A percentile compares a stretch with the other conserved stretches of the same genome.
phyloP scores from a whole-genome alignment of 2,888 invertebrate genomes.

The Pristionchus entomophagus region DNA sequence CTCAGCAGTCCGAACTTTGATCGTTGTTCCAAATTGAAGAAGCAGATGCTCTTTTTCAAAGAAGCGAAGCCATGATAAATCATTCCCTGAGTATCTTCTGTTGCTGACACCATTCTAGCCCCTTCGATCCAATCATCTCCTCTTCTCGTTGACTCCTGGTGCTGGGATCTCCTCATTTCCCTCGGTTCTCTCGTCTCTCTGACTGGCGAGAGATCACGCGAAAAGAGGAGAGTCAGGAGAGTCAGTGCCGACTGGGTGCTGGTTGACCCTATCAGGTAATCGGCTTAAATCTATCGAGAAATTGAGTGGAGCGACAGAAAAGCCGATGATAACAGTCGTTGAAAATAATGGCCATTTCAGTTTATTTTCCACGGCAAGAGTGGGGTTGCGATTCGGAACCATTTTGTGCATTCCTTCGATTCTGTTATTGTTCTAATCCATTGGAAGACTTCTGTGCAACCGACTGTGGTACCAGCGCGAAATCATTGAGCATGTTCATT shows the following conservation, averaged over 20 bases:
- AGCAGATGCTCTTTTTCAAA: too few species aligned
- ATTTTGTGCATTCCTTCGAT: too few species aligned
- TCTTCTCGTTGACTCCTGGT: neutral
- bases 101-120: neutral
- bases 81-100: too few species aligned
- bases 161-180: neutral
- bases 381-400: too few species aligned
- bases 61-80: too few species aligned
- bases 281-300: neutral
- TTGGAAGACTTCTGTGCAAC: too few species aligned
- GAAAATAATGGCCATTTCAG: neutral
- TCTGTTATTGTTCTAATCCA: too few species aligned
- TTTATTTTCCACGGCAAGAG: neutral
- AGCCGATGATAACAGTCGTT: neutral
- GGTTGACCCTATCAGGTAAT: slow-evolving; percentile 9
- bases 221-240: neutral
- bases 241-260: neutral
- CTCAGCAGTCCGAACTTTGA: too few species aligned
- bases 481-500: too few species aligned
- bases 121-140: neutral
- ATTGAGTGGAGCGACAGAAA: neutral
- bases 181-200: too few species aligned
- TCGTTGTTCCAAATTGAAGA: neutral
- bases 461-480: too few species aligned
- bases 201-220: neutral